Percentiles rank a stretch among this genome's conserved stretches.
Evolutionary conservation across 1,140 invertebrate genomes (phyloP).

Genomic region (Caerostris darwini): DNA sequence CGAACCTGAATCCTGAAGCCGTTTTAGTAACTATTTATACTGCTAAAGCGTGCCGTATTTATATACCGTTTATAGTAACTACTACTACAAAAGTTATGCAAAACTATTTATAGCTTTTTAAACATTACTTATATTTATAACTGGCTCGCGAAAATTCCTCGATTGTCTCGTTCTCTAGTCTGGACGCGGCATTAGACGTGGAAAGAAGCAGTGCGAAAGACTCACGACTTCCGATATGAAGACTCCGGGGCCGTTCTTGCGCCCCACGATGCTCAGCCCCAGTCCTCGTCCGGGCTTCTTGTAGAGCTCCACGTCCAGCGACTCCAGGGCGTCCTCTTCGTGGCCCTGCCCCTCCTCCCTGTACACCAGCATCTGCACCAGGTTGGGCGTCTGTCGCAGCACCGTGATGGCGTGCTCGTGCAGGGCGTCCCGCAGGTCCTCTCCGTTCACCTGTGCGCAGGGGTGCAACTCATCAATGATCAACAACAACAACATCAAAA

Average conservation of each 20-base stretch:
- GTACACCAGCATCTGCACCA: conserved; percentile 94
- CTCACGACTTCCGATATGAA: conserved; percentile 94
- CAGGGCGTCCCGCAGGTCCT: conserved; percentile 87
- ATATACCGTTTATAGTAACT: too few species aligned
- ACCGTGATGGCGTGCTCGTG: conserved; percentile 83
- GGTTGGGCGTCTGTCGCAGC: conserved; percentile 84
- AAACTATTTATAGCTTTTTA: too few species aligned
- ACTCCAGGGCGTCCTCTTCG: conserved; percentile 87
- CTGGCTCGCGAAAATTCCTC: too few species aligned
- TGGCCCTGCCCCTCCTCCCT: conserved; percentile 87
- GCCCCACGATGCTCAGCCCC: conserved; percentile 94
- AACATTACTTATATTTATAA: too few species aligned
- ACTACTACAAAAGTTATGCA: too few species aligned
- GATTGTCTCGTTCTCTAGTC: too few species aligned
- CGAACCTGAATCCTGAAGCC: too few species aligned
- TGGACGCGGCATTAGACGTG: not conserved
- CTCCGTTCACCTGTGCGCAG: conserved; percentile 89
- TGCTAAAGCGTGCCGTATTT: too few species aligned
- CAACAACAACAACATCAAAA: too few species aligned
- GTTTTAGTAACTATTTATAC: too few species aligned
- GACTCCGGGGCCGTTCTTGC: conserved; percentile 91
- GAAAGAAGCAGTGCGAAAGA: not conserved
- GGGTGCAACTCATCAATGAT: not conserved
- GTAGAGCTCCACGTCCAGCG: conserved; percentile 93
- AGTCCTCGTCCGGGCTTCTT: conserved; percentile 96